A percentile compares a stretch with the other conserved stretches of the same genome.
phyloP scores from a whole-genome alignment of 2,888 invertebrate genomes.

The Andrena hattorfiana region DNA sequence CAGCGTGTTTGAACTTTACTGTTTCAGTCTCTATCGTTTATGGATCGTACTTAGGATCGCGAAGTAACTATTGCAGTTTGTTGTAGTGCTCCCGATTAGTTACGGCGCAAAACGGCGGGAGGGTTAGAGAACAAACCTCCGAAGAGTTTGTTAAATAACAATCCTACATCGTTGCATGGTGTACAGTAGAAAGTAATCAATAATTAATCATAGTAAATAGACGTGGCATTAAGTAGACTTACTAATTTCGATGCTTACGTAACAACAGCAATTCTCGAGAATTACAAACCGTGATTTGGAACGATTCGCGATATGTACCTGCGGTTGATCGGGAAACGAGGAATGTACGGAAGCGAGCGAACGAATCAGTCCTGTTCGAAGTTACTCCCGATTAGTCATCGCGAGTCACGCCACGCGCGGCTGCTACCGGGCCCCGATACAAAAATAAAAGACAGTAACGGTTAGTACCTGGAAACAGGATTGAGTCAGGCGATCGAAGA shows the following conservation, averaged over 20 bases:
- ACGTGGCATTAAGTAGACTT: slow-evolving; percentile 37
- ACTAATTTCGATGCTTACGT: slow-evolving; percentile 60
- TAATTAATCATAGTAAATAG: slow-evolving; percentile 58
- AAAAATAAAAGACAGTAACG: background rate
- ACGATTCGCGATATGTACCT: background rate
- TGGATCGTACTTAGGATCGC: slow-evolving; percentile 42
- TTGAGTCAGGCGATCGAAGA: background rate
- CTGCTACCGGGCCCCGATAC: too few species aligned
- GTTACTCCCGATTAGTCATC: background rate
- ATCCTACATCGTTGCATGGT: slow-evolving; percentile 61
- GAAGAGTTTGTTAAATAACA: slow-evolving; percentile 59
- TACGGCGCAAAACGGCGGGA: slow-evolving; percentile 13
- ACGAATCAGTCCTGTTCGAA: background rate
- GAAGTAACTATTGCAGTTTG: slow-evolving; percentile 27
- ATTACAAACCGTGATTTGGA: slow-evolving; percentile 26
- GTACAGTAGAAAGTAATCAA: slow-evolving; percentile 65
- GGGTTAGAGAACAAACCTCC: slow-evolving; percentile 18
- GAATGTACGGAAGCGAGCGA: background rate
- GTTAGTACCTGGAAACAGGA: background rate
- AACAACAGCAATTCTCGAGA: slow-evolving; percentile 51
- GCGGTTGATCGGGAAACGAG: background rate
- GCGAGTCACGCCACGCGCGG: too few species aligned
- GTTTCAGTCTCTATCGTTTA: slow-evolving; percentile 13
- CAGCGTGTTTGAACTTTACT: slow-evolving; percentile 10
- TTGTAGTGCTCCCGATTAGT: slow-evolving; percentile 29